phyloP scores from a whole-genome alignment of 2,888 invertebrate species.

The Penaeus monodon region DNA sequence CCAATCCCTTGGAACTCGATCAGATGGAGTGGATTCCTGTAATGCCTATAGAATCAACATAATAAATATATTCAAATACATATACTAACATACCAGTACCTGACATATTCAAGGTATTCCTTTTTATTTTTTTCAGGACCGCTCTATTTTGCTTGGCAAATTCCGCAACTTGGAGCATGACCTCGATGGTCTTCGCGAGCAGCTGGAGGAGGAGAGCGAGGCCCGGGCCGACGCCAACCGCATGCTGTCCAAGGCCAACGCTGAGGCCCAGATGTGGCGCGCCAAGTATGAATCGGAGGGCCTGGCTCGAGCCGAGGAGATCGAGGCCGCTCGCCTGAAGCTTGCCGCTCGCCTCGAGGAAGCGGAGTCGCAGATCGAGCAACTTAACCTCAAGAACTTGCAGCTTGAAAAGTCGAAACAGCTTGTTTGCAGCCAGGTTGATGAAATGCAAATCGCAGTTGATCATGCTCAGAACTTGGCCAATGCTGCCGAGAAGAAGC shows the following conservation, averaged over 20 bases:
- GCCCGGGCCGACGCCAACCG: constrained; percentile 98
- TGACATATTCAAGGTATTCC: too few relatives aligned
- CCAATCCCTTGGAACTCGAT: too few relatives aligned
- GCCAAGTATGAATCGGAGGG: constrained; percentile 99
- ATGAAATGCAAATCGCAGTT: constrained; percentile 96
- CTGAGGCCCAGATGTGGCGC: constrained; percentile 96
- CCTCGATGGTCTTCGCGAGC: constrained; percentile 86
- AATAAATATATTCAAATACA: too few relatives aligned
- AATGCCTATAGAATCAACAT: too few relatives aligned
- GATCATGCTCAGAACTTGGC: constrained; percentile 96
- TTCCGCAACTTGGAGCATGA: constrained; percentile 74
- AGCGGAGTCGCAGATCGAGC: constrained; percentile 96
- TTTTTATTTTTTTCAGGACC: constrained; percentile 68
- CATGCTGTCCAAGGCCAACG: constrained; percentile 98
- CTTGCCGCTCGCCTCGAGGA: constrained; percentile 96
- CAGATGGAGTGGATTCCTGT: too few relatives aligned
- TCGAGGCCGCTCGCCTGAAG: constrained; percentile 86
- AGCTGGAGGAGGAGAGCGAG: constrained; percentile 98
- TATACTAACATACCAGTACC: too few relatives aligned
- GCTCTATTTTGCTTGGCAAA: constrained; percentile 69
- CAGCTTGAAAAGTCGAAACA: constrained; percentile 98
- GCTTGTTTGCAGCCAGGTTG: constrained; percentile 95
- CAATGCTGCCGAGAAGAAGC: constrained; percentile 75
- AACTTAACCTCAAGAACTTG: constrained; percentile 96
- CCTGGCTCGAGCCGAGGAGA: constrained; percentile 88